A percentile compares a stretch with the other conserved stretches of the same genome.
These are phyloP conservation scores for Tachystola acroxantha DNA, from an alignment of 2,888 invertebrate species.

Conservation along the genomic window DNA sequence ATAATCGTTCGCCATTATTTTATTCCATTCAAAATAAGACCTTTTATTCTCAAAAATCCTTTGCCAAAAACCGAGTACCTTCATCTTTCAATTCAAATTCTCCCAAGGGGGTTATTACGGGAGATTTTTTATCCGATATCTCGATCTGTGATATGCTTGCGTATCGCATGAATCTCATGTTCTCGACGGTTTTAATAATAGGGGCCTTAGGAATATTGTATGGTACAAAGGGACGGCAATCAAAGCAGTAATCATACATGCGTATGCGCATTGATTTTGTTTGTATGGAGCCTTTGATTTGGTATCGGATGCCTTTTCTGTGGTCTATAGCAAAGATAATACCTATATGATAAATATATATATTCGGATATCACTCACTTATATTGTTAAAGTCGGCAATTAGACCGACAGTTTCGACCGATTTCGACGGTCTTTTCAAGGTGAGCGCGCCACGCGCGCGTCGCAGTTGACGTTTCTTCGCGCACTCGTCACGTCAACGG, in stretches of 20 bases:
- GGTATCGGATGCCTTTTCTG: not conserved
- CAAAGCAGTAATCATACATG: slow-evolving; percentile 13
- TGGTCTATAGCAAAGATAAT: too few species aligned
- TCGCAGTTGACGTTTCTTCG: too few species aligned
- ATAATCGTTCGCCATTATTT: too few species aligned
- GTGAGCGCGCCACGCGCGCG: too few species aligned
- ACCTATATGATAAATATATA: too few species aligned
- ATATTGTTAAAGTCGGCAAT: too few species aligned
- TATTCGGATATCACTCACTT: too few species aligned
- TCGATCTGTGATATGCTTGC: slow-evolving; percentile 29
- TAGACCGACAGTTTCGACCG: too few species aligned
- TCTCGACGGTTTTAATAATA: slow-evolving; percentile 37
- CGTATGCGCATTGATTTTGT: slow-evolving; percentile 1
- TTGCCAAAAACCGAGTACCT: not conserved
- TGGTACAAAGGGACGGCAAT: slow-evolving; percentile 26
- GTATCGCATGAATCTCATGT: slow-evolving; percentile 34
- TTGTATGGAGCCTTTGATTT: slow-evolving; percentile 2
- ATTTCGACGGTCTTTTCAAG: too few species aligned
- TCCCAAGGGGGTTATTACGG: slow-evolving; percentile 44
- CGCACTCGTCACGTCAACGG: too few species aligned
- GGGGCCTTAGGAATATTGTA: slow-evolving; percentile 20
- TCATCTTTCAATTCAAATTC: slow-evolving; percentile 19
- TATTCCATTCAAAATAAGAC: too few species aligned
- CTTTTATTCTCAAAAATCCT: not conserved
- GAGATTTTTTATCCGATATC: slow-evolving; percentile 28